Conservation (phyloP, 2,797 vertebrate species). For the Anableps anableps region DNA sequence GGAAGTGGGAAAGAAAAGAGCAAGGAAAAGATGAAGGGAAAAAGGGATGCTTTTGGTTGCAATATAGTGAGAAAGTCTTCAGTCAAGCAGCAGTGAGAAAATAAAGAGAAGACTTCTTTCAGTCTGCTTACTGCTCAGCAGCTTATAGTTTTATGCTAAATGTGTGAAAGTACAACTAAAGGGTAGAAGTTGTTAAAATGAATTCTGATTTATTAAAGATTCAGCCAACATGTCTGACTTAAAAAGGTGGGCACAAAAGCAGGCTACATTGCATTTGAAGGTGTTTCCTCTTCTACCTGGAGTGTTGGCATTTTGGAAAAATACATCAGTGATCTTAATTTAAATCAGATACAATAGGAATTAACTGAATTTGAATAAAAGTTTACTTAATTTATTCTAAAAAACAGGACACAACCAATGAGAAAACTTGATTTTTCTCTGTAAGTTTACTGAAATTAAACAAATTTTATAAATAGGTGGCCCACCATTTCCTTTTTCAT, state of each 20-base stretch:
- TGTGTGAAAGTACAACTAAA: neutral
- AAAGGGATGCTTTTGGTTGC: slow-evolving; percentile 52
- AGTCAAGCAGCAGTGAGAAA: slow-evolving; percentile 43
- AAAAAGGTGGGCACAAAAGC: no score
- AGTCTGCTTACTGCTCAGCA: neutral
- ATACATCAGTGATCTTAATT: neutral
- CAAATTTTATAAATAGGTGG: slow-evolving; percentile 22
- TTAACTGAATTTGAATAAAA: no score
- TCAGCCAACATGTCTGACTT: neutral
- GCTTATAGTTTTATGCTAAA: neutral
- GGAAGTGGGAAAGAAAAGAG: slow-evolving; percentile 38
- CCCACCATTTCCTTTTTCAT: slow-evolving; percentile 29
- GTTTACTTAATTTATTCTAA: no score
- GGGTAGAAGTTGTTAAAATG: neutral
- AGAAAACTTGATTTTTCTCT: neutral
- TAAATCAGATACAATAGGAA: neutral
- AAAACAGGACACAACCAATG: no score
- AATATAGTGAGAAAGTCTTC: slow-evolving; percentile 47
- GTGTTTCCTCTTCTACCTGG: neutral
- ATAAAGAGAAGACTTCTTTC: slow-evolving; percentile 32
- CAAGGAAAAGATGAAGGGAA: slow-evolving; percentile 25
- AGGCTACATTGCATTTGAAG: no score
- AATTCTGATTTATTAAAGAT: neutral
- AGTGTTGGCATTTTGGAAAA: neutral
- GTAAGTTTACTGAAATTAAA: neutral